Percentiles rank a stretch among this genome's conserved stretches.
Evolutionary conservation across 2,888 invertebrate genomes (phyloP).

Genomic region (Megamerina dolium): DNA sequence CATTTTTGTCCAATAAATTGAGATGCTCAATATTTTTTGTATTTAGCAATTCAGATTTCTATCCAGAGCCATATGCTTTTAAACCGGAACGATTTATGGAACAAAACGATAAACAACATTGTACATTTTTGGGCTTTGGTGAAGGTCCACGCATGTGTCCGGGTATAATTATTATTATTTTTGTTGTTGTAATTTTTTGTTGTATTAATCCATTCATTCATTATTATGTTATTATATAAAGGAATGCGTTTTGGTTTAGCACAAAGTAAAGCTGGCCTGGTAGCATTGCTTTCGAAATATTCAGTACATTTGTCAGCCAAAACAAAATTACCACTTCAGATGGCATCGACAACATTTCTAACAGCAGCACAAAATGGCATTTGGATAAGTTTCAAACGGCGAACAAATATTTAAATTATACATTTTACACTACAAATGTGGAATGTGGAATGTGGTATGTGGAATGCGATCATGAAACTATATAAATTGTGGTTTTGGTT

Average conservation of each 20-base stretch:
- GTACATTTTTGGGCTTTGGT: constrained; percentile 34
- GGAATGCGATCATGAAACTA: too few species aligned
- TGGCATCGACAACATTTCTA: constrained; percentile 32
- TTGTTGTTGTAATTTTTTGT: neutral
- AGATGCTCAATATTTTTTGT: neutral
- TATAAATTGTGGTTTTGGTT: too few species aligned
- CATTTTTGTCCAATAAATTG: neutral
- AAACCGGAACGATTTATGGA: constrained; percentile 30
- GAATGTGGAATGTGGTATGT: too few species aligned
- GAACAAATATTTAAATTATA: constrained; percentile 7
- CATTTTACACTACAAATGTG: too few species aligned
- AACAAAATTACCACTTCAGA: constrained; percentile 15
- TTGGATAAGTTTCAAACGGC: constrained; percentile 28
- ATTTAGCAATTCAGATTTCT: constrained; percentile 28
- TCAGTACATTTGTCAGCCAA: constrained; percentile 21
- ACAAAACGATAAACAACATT: constrained; percentile 18
- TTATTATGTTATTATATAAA: constrained; percentile 6
- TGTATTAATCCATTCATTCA: neutral
- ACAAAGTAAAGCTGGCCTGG: constrained; percentile 35
- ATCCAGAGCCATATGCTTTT: constrained; percentile 27
- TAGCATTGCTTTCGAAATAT: constrained; percentile 26
- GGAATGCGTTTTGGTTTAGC: constrained; percentile 34
- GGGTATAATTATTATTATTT: too few species aligned
- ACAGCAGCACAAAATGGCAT: constrained; percentile 30
- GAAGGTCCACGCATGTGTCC: constrained; percentile 41